Evolutionary conservation across 2,113 vertebrate genomes (phyloP), one percentile per base, ranked within the genome.

Genomic region (Nansenia antarctica): DNA sequence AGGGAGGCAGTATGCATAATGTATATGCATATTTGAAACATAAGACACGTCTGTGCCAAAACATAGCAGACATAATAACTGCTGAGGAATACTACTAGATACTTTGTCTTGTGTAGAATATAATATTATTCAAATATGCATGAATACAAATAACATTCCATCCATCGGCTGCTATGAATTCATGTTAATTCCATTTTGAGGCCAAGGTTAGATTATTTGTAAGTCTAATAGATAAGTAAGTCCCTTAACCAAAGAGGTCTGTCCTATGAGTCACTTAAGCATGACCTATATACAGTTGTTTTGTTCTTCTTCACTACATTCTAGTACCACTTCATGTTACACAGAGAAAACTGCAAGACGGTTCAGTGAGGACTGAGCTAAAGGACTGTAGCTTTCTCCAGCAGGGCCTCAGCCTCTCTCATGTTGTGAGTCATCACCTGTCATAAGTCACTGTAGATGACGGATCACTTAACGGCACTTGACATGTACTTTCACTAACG

Each of bases 161-260:
- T n/a, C n/a, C n/a, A n/a, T n/a, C n/a, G n/a, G n/a, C n/a, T n/a
- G n/a, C n/a, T n/a, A n/a, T n/a, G n/a, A n/a, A n/a, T n/a, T n/a
- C n/a, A n/a, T n/a, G 14, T 18, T 42, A 42, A 42, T 67, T 67
- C 49, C 49, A 64, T 80, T 78, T 70, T 52, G 18, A 67, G 63
- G 3, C 22, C 35, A 55, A 66, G 30, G 49, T 37, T 6, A 39
- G 15, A 57, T 62, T 62, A 37, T 39, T 7, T 52, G 39, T 77
- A 63, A 69, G 54, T 66, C 67, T 57, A 67, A 26, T 61, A 18
- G 3, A 5, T 42, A 18, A 15, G 15, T 2, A 29, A 65, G 57
- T 62, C 1, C 42, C 62, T 8, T n/a, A n/a, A 54, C 62, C n/a
- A 58, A 47, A 71, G 65, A 57, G 20, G 63, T 61, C 14, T 42